Evolutionary conservation across 2,888 invertebrate genomes (phyloP), one percentile per base, ranked within the genome.

Genomic region (Muschampia plurimacula): DNA sequence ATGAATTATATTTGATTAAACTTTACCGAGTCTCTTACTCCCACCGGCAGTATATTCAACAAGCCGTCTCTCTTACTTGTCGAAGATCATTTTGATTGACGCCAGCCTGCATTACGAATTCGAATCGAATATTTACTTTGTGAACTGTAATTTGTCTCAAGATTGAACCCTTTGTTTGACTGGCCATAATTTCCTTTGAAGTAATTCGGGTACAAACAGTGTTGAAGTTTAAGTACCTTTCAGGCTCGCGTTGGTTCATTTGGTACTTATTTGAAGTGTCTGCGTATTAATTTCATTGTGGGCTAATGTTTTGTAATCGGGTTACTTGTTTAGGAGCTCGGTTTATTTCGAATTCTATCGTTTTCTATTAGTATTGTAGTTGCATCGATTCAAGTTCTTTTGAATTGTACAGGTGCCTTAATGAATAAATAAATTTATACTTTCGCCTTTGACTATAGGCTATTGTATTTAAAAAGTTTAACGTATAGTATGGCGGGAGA

Each of bases 1-100:
- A 86, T 85, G 82, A 82, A 86, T 86, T 88, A 87, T 87, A 87
- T 88, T 84, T 86, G 83, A 86, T 86, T 86, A 84, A 87, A 85
- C 83, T 84, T 80, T 75, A 62, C 41, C 74, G 39, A 83, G 82
- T 73, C 77, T 75, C 73, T 85, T 78, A 36, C 32, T 64, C 76
- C 7, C 41, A 9, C 44, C 75, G 57, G 32, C n/a, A 75, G 32
- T 46, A 76, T 68, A 66, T 67, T 59, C 74, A 60, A 57, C 67
- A 67, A 63, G 76, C 36, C 59, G 66, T 65, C 70, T 66, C 73
- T 73, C 62, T 69, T 69, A 64, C 41, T 69, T 63, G 73, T 73
- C 72, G 74, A 82, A 84, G 79, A 84, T 82, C 79, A 82, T 76
- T 82, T 84, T 84, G 85, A 86, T 83, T 83, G 84, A 82, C 83